Base-by-base conservation (phyloP, 2,113 vertebrate genomes). In the Rhea pennata region DNA sequence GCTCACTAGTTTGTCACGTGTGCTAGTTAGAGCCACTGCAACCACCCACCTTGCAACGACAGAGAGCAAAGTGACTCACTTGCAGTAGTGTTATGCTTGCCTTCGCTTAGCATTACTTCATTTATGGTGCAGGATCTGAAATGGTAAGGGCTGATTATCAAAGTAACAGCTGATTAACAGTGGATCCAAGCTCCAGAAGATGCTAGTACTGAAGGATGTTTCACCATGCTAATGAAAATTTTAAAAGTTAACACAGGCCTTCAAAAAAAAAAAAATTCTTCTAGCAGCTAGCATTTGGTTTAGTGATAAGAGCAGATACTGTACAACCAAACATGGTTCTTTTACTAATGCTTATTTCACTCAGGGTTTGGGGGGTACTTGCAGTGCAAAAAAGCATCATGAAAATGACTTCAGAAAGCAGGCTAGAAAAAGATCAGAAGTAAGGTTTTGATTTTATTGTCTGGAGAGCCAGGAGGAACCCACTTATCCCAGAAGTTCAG, bases 1-100 rank as follows among this genome's bases (percentile, higher is more conserved):
- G 89, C 95, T 96, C 88, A 24, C 76, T 12, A 62, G 12, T 17
- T 29, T 51, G 75, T 93, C 90, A 84, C 93, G 78, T 77, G 93
- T 71, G 78, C 11, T 44, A 20, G 61, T 74, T 76, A 26, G 20
- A 79, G 79, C 39, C 92, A 54, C 72, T 36, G 53, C 87, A 50
- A 4, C 69, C 73, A 84, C 74, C 94, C 15, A 64, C 36, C 72
- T 51, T 4, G 29, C 2, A 12, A 50, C 26, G n/a, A 42, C 82
- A 79, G 62, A 26, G 0, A 5, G 4, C 27, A 15, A 61, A 48
- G 7, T 70, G 84, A 87, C 88, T 93, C 90, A 29, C 29, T 27
- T 61, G 93, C 53, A 76, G 12, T 1, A 12, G 59, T 59, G 39
- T 33, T 26, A 10, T 5, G 56, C 6, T 56, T 51, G 20, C 13